Percentiles rank a stretch among this genome's conserved stretches.
phyloP scores from a whole-genome alignment of 1,140 invertebrate genomes.

The Psix sp. region DNA sequence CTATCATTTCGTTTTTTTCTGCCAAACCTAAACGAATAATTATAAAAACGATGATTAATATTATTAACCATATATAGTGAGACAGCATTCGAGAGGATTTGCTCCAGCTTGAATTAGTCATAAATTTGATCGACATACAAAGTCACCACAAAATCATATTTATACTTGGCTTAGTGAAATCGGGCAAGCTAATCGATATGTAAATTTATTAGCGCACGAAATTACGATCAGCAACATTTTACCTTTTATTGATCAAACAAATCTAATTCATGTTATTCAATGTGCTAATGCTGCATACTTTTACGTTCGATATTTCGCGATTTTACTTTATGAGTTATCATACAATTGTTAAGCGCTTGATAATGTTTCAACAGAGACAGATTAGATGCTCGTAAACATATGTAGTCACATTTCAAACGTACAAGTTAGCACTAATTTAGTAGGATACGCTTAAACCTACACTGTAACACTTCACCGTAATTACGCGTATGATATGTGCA shows the following conservation, averaged over 20 bases:
- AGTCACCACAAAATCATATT: constrained; percentile 12
- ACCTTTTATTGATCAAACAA: constrained; percentile 29
- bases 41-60: no score
- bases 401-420: background rate
- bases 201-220: constrained; percentile 30
- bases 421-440: constrained; percentile 6
- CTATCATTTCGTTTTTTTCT: no score
- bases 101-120: no score
- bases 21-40: no score
- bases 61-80: no score
- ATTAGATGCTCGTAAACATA: constrained; percentile 3
- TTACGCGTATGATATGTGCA: constrained; percentile 12
- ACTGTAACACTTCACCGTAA: constrained; percentile 1
- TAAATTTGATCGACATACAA: constrained; percentile 3
- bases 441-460: background rate
- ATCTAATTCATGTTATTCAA: constrained; percentile 5
- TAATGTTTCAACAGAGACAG: constrained; percentile 7
- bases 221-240: constrained; percentile 19
- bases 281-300: background rate
- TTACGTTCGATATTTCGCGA: background rate
- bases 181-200: constrained; percentile 12
- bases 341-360: constrained; percentile 10
- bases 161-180: background rate
- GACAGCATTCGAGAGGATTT: no score
- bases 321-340: background rate